Base-by-base conservation (phyloP, 2,797 vertebrate species). In the Sternarchorhynchus goeldii region DNA sequence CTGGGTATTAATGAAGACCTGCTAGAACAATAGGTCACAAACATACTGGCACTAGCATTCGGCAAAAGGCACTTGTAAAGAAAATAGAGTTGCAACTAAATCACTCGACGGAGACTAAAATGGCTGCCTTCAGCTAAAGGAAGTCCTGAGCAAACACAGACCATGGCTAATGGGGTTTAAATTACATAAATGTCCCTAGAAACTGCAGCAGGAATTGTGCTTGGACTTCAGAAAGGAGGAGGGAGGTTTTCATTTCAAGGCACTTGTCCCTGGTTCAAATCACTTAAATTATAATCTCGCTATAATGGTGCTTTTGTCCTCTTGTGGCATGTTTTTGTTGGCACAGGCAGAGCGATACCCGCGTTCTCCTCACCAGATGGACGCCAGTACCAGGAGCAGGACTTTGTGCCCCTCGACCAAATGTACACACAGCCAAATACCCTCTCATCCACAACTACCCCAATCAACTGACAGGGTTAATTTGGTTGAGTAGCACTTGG, bases 231-330 rank as follows among this genome's bases (percentile, higher is more conserved):
- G 31, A 53, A 69, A 6, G 6, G 41, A 7, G 25, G 29, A 77
- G 70, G 76, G 76, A 39, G 20, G 36, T 57, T 77, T 45, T 41
- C 69, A 36, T 63, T 71, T 78, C 68, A 57, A 64, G 53, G 66
- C 63, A 72, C 16, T 10, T 20, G 32, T 56, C 29, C 58, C 45
- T 56, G 17, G 45, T 63, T 39, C 25, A 17, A 72, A 31, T 62
- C 45, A 41, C 56, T 78, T 21, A 64, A 71, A 71, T 64, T 29
- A 29, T 63, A 71, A 77, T 64, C 31, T 14, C 31, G 25, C 58
- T 31, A 16, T 53, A 39, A 55, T 50, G 53, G 53, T 41, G 56
- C 55, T 39, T 78, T 55, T 62, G 16, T 21, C 21, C 57, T 36
- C 55, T 29, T 67, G 53, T 55, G 50, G 57, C 57, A 55, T n/a